Conservation (phyloP, 2,888 invertebrate genomes). For the Cerceris ruficornis region DNA sequence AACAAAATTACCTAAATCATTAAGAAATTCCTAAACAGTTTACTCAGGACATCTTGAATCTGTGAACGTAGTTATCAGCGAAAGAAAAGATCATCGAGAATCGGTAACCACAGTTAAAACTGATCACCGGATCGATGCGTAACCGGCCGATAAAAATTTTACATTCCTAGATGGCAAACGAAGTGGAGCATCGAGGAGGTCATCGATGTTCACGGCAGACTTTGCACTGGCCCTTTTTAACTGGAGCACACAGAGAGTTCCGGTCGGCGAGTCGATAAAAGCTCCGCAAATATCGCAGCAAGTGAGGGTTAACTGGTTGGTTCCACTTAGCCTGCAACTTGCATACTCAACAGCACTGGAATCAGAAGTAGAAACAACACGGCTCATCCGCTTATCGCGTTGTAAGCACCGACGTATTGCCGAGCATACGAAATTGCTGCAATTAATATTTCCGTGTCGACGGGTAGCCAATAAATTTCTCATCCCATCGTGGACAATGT, state of each 20-base stretch:
- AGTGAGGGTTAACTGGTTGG: conserved; percentile 23
- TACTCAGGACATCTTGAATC: no score
- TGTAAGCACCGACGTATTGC: conserved; percentile 1
- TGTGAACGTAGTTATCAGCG: no score
- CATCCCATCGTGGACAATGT: no score
- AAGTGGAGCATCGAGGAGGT: conserved; percentile 22
- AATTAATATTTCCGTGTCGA: conserved; percentile 30
- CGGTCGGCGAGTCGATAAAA: conserved; percentile 47
- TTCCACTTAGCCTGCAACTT: conserved; percentile 40
- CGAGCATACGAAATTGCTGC: conserved; percentile 16
- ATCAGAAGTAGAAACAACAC: conserved; percentile 18
- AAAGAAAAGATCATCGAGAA: no score
- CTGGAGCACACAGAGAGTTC: conserved; percentile 4
- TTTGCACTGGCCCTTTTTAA: conserved; percentile 47
- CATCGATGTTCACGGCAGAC: conserved; percentile 47
- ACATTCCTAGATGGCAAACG: conserved; percentile 7
- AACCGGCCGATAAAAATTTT: conserved; percentile 9
- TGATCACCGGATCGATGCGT: neutral
- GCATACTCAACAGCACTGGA: conserved; percentile 14
- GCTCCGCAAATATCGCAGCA: conserved; percentile 50
- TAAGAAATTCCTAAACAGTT: no score
- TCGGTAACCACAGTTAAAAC: neutral
- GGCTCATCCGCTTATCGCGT: neutral
- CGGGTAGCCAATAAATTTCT: conserved; percentile 17
- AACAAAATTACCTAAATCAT: no score